Base-by-base conservation (phyloP, 53 echinoderm and acorn worm species). In the Echinometra lucunter region DNA sequence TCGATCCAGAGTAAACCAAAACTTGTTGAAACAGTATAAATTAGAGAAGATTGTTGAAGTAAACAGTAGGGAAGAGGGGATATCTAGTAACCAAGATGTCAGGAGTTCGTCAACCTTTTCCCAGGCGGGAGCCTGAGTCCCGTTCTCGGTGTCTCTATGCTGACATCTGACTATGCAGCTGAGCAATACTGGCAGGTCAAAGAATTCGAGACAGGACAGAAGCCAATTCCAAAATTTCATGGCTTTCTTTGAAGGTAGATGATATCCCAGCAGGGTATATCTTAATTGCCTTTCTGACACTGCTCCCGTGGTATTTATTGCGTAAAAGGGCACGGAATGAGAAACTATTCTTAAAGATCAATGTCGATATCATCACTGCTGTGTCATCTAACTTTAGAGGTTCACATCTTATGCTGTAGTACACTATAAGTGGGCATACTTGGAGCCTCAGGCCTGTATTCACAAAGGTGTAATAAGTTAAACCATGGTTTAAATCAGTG, bases 11-110 rank as follows among this genome's bases (percentile, higher is more conserved):
- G 58, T 42, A 58, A 66, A 58, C 91, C 66, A 37, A 63, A 63
- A 91, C 91, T 91, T 91, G 91, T 91, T 91, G 91, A 91, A 91
- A 91, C 91, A 91, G 91, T 91, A 91, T 91, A 91, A 91, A 91
- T 91, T 91, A 91, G 91, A 91, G 37, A n/a, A 66, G 38, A 63
- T 91, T 91, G 63, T 66, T 66, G 88, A 18, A 37, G 91, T 91
- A 91, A 91, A 63, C 91, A 91, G 66, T 1, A 25, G 34, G 28
- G 57, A 55, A 40, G 42, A 91, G 91, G 60, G 63, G 19, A 91
- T 28, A 88, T 88, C 88, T 57, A 3, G 57, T 88, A 55, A 88
- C 57, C 27, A 34, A 88, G 88, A 47, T 88, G 88, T 57, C 57
- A 55, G 32, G 88, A 88, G 88, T 88, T 88, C 88, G 56, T 32